A percentile compares a stretch with the other conserved stretches of the same genome.
phyloP scores from a whole-genome alignment of 2,888 invertebrate species.

The Eupithecia insigniata region DNA sequence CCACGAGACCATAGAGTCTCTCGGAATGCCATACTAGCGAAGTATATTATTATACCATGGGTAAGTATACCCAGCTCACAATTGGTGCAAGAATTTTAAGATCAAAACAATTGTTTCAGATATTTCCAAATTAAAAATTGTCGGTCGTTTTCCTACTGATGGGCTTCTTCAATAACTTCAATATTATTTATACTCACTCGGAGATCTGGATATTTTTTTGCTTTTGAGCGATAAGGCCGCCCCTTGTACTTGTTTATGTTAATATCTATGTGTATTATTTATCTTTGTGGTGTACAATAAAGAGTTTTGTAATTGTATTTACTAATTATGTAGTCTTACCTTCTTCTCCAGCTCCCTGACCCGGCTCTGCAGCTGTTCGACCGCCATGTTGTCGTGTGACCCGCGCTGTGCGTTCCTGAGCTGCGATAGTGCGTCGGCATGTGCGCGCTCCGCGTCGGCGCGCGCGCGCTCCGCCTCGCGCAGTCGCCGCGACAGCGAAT shows the following conservation, averaged over 20 bases:
- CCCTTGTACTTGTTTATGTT: too few relatives aligned
- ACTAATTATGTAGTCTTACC: slow-evolving; percentile 84
- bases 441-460: slow-evolving; percentile 90
- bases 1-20: too few relatives aligned
- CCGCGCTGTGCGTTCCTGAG: slow-evolving; percentile 83
- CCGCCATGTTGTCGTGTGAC: slow-evolving; percentile 78
- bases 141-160: background rate
- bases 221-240: too few relatives aligned
- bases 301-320: too few relatives aligned
- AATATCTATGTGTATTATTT: too few relatives aligned
- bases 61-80: background rate
- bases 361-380: slow-evolving; percentile 91
- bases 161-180: too few relatives aligned
- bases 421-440: slow-evolving; percentile 90
- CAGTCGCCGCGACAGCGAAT: slow-evolving; percentile 87
- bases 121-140: too few relatives aligned
- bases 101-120: too few relatives aligned
- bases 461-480: slow-evolving; percentile 91
- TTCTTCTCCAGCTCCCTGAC: slow-evolving; percentile 96
- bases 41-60: background rate
- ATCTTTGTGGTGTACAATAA: too few relatives aligned
- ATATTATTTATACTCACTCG: too few relatives aligned
- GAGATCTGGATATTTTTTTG: too few relatives aligned
- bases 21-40: too few relatives aligned
- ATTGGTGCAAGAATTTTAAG: background rate